Evolutionary conservation across 2,888 invertebrate genomes (phyloP).

Genomic region (Drosophila rubida): DNA sequence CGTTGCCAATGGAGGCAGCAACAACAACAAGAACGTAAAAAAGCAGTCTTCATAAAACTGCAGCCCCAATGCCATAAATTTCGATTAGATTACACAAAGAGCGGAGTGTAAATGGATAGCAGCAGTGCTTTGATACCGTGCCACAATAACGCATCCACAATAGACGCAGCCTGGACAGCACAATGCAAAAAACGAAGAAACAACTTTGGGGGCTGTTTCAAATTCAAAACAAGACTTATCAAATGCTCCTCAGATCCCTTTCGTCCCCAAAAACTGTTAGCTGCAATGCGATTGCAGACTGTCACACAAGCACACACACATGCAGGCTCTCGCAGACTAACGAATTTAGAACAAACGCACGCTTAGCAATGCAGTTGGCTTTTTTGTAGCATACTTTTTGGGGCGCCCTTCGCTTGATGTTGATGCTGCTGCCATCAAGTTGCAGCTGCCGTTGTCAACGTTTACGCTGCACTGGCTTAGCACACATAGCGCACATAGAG

Average conservation of each 20-base stretch:
- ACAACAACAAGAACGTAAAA: neutral
- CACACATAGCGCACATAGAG: constrained; percentile 16
- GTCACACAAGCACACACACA: neutral
- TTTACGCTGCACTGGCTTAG: constrained; percentile 60
- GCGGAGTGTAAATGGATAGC: constrained; percentile 60
- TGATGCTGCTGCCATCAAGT: neutral
- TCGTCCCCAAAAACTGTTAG: constrained; percentile 41
- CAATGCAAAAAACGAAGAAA: neutral
- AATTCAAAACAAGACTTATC: constrained; percentile 50
- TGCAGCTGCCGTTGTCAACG: constrained; percentile 42
- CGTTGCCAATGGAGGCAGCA: constrained; percentile 13
- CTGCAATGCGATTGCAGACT: constrained; percentile 55
- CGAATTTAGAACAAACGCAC: neutral
- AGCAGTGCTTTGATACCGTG: constrained; percentile 15
- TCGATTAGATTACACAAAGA: constrained; percentile 81
- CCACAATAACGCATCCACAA: constrained; percentile 57
- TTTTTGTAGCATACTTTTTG: constrained; percentile 54
- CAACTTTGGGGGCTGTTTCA: constrained; percentile 2
- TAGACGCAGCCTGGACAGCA: constrained; percentile 16
- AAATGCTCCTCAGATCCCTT: constrained; percentile 31
- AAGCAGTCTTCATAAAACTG: constrained; percentile 53
- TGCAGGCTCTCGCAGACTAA: too few relatives aligned
- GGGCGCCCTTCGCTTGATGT: constrained; percentile 9
- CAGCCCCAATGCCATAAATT: constrained; percentile 73
- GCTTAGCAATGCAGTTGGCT: constrained; percentile 6